phyloP scores from a whole-genome alignment of 1,140 invertebrate genomes.

The Halotydeus destructor region DNA sequence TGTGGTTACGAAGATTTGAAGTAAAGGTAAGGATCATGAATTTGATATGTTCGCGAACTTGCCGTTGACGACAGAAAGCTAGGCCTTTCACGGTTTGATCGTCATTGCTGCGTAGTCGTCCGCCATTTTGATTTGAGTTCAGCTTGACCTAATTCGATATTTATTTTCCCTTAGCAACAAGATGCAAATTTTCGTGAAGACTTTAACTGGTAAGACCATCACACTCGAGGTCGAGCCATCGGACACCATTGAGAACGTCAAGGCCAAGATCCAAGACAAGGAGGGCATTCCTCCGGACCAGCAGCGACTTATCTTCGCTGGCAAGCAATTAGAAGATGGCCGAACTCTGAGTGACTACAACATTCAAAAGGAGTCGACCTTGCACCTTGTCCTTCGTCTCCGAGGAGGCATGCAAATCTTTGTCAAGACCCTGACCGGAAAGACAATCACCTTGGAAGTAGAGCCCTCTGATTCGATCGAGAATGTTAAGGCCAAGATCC shows the following conservation, averaged over 20 bases:
- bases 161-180: no score
- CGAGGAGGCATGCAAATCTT: conserved; percentile 34
- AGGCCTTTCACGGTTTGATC: no score
- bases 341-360: conserved; percentile 38
- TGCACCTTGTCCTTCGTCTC: conserved; percentile 29
- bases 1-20: no score
- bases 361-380: conserved; percentile 41
- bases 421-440: conserved; percentile 45
- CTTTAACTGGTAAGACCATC: conserved; percentile 31
- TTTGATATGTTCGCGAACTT: no score
- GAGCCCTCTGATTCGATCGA: conserved; percentile 62
- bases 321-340: conserved; percentile 33
- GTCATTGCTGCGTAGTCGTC: no score
- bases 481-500: conserved; percentile 84
- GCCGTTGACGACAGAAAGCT: no score
- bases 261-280: conserved; percentile 66
- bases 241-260: conserved; percentile 86
- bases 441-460: conserved; percentile 32
- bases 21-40: no score
- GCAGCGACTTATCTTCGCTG: conserved; percentile 33
- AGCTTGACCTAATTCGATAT: no score
- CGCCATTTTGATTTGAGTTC: no score
- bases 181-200: conserved; percentile 34
- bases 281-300: conserved; percentile 33
- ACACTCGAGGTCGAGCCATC: conserved; percentile 32